Evolutionary conservation across 92 coral and sea anemone species (phyloP).

Genomic region (Epizoanthus illoricatus): DNA sequence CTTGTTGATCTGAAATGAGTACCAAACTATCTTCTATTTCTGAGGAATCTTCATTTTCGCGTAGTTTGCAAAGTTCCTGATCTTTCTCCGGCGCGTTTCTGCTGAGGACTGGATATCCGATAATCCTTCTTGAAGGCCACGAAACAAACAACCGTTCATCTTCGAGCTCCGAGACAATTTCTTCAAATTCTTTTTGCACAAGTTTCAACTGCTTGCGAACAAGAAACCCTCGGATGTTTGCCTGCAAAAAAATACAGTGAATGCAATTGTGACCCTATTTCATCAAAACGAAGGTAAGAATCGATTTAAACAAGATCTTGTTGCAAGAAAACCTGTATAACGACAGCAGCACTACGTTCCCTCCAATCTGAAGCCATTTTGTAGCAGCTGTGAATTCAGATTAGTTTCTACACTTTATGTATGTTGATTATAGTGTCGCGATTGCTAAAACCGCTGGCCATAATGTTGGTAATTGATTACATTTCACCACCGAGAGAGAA

Average conservation of each 20-base stretch:
- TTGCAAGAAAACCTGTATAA: slow-evolving; percentile 43
- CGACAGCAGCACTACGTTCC: not conserved
- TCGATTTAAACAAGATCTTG: not conserved
- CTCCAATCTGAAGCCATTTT: too few relatives aligned
- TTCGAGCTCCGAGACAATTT: slow-evolving; percentile 60
- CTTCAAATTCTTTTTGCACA: slow-evolving; percentile 66
- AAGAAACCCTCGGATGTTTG: slow-evolving; percentile 69
- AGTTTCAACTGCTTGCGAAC: slow-evolving; percentile 63
- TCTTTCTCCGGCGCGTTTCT: not conserved
- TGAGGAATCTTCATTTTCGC: not conserved
- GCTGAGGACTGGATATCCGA: slow-evolving; percentile 8
- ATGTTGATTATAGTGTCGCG: not conserved
- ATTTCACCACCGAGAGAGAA: slow-evolving; percentile 11
- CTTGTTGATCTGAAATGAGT: not conserved
- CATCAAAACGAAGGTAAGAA: not conserved
- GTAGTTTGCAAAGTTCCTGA: not conserved
- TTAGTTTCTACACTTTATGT: not conserved
- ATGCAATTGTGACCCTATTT: not conserved
- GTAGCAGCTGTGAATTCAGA: too few relatives aligned
- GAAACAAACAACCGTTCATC: slow-evolving; percentile 16
- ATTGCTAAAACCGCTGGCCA: not conserved
- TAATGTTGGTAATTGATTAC: not conserved
- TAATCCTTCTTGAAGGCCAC: slow-evolving; percentile 17
- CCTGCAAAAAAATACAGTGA: slow-evolving; percentile 48
- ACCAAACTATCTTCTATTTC: not conserved